Conservation (phyloP, 2,888 invertebrate genomes). For the Trichacis sp. region DNA sequence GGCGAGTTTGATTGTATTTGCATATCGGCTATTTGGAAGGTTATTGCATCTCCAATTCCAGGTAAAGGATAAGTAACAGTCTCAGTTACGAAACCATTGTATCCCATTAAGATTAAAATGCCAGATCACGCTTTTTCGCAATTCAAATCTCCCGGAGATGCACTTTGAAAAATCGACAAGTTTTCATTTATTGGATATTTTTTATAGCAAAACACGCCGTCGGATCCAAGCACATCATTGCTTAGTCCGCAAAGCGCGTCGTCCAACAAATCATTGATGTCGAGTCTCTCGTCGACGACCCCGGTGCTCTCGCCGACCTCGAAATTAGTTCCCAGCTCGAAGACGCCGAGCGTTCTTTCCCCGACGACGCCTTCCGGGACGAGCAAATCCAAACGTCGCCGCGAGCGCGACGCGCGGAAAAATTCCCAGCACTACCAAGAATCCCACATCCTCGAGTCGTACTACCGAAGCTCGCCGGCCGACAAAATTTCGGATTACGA, state of each 20-base stretch:
- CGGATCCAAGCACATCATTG: slow-evolving; percentile 60
- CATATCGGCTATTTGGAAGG: no score
- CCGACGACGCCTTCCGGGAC: slow-evolving; percentile 66
- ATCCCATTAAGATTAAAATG: no score
- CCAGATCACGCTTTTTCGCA: neutral
- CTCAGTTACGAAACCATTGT: no score
- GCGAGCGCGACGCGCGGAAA: slow-evolving; percentile 66
- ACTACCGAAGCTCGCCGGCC: slow-evolving; percentile 87
- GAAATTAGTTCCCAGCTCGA: slow-evolving; percentile 54
- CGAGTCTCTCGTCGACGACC: slow-evolving; percentile 58
- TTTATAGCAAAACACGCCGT: slow-evolving; percentile 59
- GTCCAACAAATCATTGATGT: slow-evolving; percentile 60
- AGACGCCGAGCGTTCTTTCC: slow-evolving; percentile 59
- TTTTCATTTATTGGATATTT: neutral
- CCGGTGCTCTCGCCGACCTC: slow-evolving; percentile 56
- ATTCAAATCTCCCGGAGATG: no score
- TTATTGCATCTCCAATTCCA: no score
- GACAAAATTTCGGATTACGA: slow-evolving; percentile 96
- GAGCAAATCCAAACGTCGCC: slow-evolving; percentile 61
- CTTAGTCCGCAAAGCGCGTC: slow-evolving; percentile 62
- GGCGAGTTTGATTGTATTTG: no score
- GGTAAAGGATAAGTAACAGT: no score
- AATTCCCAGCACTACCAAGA: slow-evolving; percentile 74
- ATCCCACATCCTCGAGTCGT: slow-evolving; percentile 88
- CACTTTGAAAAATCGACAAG: no score